Evolutionary conservation across 2,888 invertebrate species (phyloP).

Genomic region (Syritta pipiens): DNA sequence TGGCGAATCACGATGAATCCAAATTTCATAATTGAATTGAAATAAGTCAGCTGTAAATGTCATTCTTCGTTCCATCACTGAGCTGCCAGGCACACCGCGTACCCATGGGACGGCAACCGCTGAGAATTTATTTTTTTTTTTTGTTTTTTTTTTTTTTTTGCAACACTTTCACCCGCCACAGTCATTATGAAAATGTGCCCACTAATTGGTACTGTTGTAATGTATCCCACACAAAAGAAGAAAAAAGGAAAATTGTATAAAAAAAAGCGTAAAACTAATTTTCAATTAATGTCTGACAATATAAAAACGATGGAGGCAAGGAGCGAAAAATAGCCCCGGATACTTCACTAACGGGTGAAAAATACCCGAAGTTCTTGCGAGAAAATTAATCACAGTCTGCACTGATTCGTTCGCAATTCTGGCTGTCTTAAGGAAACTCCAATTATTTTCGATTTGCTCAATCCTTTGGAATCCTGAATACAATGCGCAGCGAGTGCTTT

Average conservation of each 20-base stretch:
- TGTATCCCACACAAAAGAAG: not conserved
- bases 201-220: conserved; percentile 53
- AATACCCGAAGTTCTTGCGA: conserved; percentile 50
- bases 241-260: not conserved
- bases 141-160: not conserved
- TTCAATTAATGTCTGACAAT: conserved; percentile 61
- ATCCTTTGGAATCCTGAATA: conserved; percentile 53
- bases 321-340: not conserved
- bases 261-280: conserved; percentile 53
- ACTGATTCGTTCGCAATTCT: conserved; percentile 57
- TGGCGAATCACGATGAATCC: conserved; percentile 56
- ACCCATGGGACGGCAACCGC: not conserved
- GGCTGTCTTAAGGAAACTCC: conserved; percentile 65
- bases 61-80: conserved; percentile 52
- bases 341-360: conserved; percentile 27
- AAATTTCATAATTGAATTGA: conserved; percentile 67
- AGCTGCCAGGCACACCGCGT: not conserved
- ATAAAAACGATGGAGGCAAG: conserved; percentile 29
- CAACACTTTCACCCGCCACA: conserved; percentile 27
- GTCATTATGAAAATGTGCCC: conserved; percentile 59
- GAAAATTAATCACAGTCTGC: conserved; percentile 63
- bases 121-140: not conserved
- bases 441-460: conserved; percentile 69
- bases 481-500: conserved; percentile 26
- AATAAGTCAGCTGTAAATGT: conserved; percentile 68